Evolutionary conservation across 2,888 invertebrate species (phyloP).

Genomic region (Platypus cylindrus): DNA sequence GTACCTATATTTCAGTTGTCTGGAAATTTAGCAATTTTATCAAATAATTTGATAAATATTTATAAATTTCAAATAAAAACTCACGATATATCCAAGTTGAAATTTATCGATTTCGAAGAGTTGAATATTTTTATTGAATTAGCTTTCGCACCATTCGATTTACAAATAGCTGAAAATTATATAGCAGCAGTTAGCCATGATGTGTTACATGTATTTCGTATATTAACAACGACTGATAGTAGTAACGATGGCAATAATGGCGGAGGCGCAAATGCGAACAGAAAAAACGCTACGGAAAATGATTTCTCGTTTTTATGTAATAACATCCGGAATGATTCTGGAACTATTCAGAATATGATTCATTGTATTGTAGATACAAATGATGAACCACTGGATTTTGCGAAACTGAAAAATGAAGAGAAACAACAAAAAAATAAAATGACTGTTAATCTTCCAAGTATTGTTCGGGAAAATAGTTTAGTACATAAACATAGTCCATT

Average conservation of each 20-base stretch:
- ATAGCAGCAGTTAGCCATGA: conserved; percentile 49
- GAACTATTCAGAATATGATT: too few relatives aligned
- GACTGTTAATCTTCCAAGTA: conserved; percentile 33
- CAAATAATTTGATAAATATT: conserved; percentile 34
- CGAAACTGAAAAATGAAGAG: conserved; percentile 28
- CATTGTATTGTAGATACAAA: conserved; percentile 18
- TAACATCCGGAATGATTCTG: too few relatives aligned
- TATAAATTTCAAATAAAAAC: conserved; percentile 52
- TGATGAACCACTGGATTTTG: conserved; percentile 28
- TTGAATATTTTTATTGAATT: conserved; percentile 51
- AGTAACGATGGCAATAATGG: conserved; percentile 15
- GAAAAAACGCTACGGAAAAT: conserved; percentile 14
- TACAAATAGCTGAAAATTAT: conserved; percentile 55
- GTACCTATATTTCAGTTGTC: conserved; percentile 27
- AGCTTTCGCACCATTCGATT: conserved; percentile 45
- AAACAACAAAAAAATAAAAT: conserved; percentile 25
- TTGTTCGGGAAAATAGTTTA: conserved; percentile 33
- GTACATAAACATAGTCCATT: conserved; percentile 36
- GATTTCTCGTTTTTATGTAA: conserved; percentile 28
- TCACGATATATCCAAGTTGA: conserved; percentile 53
- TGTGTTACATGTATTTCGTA: conserved; percentile 49
- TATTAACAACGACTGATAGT: conserved; percentile 23
- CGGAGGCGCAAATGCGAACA: too few relatives aligned
- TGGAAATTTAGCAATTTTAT: conserved; percentile 34
- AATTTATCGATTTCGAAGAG: conserved; percentile 58